phyloP scores from a whole-genome alignment of 2,113 vertebrate species.

The Cyrtonyx montezumae region DNA sequence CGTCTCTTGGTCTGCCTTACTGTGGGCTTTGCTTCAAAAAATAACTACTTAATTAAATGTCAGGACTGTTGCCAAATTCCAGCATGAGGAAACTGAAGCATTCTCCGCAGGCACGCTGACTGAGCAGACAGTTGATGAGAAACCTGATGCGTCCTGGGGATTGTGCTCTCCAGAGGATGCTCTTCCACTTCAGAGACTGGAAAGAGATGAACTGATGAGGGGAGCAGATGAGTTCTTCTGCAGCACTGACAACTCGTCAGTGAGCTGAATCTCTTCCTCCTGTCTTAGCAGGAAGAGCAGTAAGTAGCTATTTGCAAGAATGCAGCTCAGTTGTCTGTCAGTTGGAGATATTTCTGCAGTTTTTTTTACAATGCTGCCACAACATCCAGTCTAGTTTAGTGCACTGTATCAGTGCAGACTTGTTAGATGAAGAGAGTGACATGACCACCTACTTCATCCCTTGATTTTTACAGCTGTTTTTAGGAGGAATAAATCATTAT shows the following conservation, averaged over 20 bases:
- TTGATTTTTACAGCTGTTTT: constrained; percentile 15
- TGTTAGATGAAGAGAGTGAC: constrained; percentile 26
- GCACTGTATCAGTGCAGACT: neutral
- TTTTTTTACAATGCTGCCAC: neutral
- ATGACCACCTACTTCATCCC: constrained; percentile 40
- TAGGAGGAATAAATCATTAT: neutral
- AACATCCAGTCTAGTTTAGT: neutral
- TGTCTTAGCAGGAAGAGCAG: neutral
- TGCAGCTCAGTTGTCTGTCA: neutral
- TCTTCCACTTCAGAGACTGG: neutral
- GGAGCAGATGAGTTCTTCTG: neutral
- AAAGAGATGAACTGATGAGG: neutral
- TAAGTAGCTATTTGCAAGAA: neutral
- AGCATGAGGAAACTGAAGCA: constrained; percentile 19
- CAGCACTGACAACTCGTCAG: neutral
- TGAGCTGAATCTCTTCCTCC: neutral
- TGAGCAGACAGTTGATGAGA: neutral
- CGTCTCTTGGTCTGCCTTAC: neutral
- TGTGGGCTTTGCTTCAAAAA: constrained; percentile 12
- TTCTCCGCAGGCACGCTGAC: neutral
- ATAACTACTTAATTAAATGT: constrained; percentile 17
- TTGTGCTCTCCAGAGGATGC: rapidly evolving
- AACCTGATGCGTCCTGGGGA: neutral
- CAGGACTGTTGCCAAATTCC: constrained; percentile 28
- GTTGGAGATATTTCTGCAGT: neutral